Conservation (phyloP, 2,888 invertebrate genomes). For the Trissolcus brochymenae region DNA sequence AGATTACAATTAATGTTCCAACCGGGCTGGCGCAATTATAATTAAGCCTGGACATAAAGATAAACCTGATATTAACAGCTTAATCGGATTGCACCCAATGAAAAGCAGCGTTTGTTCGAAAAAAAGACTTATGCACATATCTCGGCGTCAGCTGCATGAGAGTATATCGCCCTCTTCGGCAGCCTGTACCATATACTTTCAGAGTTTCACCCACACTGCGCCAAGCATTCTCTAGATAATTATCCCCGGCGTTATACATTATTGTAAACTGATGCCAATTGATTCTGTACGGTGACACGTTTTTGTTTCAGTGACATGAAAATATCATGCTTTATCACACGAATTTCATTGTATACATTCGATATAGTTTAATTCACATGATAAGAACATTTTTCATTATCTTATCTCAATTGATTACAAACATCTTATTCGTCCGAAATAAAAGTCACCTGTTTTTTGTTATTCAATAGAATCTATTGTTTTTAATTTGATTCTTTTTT, state of each 20-base stretch:
- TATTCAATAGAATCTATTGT: no score
- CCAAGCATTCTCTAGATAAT: conserved; percentile 9
- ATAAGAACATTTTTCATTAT: no score
- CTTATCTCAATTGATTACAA: no score
- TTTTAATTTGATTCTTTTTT: background rate
- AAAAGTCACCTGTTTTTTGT: no score
- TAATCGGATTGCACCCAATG: conserved; percentile 18
- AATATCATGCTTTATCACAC: no score
- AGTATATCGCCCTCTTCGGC: conserved; percentile 13
- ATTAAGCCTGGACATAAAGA: conserved; percentile 14
- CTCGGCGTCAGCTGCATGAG: background rate
- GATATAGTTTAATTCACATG: no score
- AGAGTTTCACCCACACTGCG: conserved; percentile 14
- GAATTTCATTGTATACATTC: no score
- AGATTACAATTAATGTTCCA: conserved; percentile 7
- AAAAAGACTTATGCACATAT: conserved; percentile 6
- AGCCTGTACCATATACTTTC: conserved; percentile 1
- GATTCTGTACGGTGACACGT: no score
- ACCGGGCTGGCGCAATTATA: conserved; percentile 10
- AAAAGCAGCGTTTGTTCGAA: background rate
- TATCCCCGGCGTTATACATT: conserved; percentile 4
- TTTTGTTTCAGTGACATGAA: no score
- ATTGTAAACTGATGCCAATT: no score
- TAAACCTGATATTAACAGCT: conserved; percentile 20
- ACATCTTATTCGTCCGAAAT: no score